A percentile compares a stretch with the other conserved stretches of the same genome.
Conservation (phyloP, 2,797 vertebrate genomes). For the Hippopotamyrus pictus region DNA sequence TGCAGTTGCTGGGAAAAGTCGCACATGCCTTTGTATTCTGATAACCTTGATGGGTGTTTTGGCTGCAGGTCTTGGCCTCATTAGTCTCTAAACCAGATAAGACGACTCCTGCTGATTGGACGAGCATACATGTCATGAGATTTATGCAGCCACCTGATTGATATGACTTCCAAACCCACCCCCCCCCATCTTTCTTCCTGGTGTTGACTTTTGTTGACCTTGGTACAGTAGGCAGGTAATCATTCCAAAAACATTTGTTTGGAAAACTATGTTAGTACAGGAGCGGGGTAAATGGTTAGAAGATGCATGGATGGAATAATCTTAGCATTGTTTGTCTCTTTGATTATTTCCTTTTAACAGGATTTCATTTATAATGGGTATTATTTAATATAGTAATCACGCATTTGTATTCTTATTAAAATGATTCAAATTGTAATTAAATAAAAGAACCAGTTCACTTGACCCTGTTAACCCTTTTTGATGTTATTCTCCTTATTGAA, state of each 20-base stretch:
- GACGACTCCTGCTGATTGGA: neutral
- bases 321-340: neutral
- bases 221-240: neutral
- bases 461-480: neutral
- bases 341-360: neutral
- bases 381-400: neutral
- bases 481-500: neutral
- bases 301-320: neutral
- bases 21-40: neutral
- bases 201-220: neutral
- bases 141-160: neutral
- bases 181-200: neutral
- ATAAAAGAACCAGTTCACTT: neutral
- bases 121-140: neutral
- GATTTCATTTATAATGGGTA: neutral
- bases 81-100: neutral
- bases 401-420: neutral
- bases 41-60: neutral
- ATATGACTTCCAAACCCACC: neutral
- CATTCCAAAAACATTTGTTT: neutral
- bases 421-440: neutral
- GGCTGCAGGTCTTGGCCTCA: neutral
- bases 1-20: neutral
- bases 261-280: neutral
- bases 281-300: neutral